These are phyloP conservation scores for Linnaemya vulpina DNA, from an alignment of 2,888 invertebrate genomes.

Conservation along the genomic window DNA sequence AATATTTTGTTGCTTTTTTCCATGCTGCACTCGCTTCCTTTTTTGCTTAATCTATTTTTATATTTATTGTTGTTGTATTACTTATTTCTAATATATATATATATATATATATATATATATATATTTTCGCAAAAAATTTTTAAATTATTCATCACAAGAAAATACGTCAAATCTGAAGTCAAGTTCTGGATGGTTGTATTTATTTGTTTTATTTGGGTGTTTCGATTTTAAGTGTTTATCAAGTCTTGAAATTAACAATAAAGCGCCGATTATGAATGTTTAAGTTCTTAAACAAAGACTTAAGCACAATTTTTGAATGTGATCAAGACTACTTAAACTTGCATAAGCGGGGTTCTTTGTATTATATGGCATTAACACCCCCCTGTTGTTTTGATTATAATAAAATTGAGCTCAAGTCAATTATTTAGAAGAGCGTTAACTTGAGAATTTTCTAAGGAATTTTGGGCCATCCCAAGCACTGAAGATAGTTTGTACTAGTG, in stretches of 20 bases:
- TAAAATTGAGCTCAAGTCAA: no score
- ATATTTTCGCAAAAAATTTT: conserved; percentile 19
- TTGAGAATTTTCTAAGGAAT: no score
- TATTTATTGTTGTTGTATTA: neutral
- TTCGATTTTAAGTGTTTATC: conserved; percentile 12
- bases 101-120: neutral
- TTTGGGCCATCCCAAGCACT: no score
- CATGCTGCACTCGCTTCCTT: conserved; percentile 55
- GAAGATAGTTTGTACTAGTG: no score
- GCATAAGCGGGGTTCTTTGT: no score
- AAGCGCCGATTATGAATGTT: neutral
- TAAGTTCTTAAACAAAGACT: neutral
- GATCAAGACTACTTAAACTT: no score
- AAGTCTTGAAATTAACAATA: conserved; percentile 12
- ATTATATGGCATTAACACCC: no score
- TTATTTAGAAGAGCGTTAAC: no score
- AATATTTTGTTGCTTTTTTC: conserved; percentile 34
- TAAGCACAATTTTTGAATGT: no score
- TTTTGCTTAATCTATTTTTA: conserved; percentile 16
- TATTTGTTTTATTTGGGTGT: conserved; percentile 15
- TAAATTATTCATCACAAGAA: conserved; percentile 56
- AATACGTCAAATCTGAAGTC: conserved; percentile 59
- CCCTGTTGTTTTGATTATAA: no score
- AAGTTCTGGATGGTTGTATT: conserved; percentile 10
- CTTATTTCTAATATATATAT: neutral